A percentile compares a stretch with the other conserved stretches of the same genome.
Conservation (phyloP, 1,140 invertebrate species). For the Sitophilus oryzae region DNA sequence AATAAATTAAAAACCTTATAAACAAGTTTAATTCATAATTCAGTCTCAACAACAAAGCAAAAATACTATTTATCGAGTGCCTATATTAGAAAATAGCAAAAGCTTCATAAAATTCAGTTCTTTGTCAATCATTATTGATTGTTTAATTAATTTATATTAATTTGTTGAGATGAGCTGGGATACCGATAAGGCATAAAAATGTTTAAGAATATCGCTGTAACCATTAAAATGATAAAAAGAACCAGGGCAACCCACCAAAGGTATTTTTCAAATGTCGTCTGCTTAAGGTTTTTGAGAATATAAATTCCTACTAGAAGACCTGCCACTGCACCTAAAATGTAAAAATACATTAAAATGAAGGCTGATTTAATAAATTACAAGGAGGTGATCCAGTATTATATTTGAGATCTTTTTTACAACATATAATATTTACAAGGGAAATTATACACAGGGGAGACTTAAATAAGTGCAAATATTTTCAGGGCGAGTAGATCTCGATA, state of each 20-base stretch:
- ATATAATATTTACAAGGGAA: neutral
- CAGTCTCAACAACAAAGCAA: too few species aligned
- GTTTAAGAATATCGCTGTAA: constrained; percentile 42
- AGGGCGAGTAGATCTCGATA: neutral
- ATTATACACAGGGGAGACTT: neutral
- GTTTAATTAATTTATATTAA: too few species aligned
- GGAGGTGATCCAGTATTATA: neutral
- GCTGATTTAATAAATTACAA: neutral
- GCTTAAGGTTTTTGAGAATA: constrained; percentile 81
- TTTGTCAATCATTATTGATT: too few species aligned
- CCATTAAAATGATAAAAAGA: constrained; percentile 69
- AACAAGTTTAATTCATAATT: too few species aligned
- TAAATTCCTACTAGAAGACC: constrained; percentile 84
- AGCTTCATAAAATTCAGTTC: too few species aligned
- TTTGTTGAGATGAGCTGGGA: too few species aligned
- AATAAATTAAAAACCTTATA: too few species aligned
- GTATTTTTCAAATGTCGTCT: constrained; percentile 76
- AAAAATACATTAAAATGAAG: neutral
- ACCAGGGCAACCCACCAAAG: constrained; percentile 77
- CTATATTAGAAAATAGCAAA: too few species aligned
- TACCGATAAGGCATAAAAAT: constrained; percentile 21
- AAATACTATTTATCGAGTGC: too few species aligned
- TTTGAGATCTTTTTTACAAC: too few species aligned
- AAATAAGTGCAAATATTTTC: constrained; percentile 1
- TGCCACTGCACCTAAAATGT: constrained; percentile 59